Evolutionary conservation across 2,888 invertebrate genomes (phyloP).

Genomic region (Oxystoma pomonae): DNA sequence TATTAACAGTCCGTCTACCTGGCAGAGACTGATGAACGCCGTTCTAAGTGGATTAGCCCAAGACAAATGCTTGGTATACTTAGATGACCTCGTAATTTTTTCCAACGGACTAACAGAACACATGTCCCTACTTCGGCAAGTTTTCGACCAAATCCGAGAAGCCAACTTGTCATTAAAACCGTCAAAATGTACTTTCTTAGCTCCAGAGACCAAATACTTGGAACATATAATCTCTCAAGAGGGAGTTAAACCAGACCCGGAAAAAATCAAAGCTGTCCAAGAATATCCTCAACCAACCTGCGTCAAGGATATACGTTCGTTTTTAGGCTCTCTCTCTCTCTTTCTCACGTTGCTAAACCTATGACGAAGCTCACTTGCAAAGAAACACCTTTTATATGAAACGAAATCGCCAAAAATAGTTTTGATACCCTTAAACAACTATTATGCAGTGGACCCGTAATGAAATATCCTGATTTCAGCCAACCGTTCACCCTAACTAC

Average conservation of each 20-base stretch:
- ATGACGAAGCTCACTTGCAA: too few species aligned
- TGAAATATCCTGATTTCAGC: too few species aligned
- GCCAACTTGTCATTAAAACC: constrained; percentile 25
- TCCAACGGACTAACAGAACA: constrained; percentile 17
- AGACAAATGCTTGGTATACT: constrained; percentile 25
- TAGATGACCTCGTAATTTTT: constrained; percentile 24
- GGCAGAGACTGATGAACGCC: constrained; percentile 33
- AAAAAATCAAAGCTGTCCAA: constrained; percentile 13
- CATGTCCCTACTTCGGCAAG: constrained; percentile 13
- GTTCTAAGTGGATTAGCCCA: constrained; percentile 28
- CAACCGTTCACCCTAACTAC: too few species aligned
- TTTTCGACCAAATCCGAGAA: constrained; percentile 21
- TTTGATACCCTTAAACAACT: too few species aligned
- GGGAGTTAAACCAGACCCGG: constrained; percentile 20
- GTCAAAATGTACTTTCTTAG: constrained; percentile 27
- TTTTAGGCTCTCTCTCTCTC: too few species aligned
- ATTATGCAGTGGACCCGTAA: too few species aligned
- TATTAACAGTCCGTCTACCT: constrained; percentile 32
- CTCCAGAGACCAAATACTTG: constrained; percentile 16
- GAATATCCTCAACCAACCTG: constrained; percentile 17
- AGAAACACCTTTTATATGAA: too few species aligned
- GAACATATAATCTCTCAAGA: constrained; percentile 16
- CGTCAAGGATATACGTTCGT: too few species aligned
- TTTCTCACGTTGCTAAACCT: too few species aligned
- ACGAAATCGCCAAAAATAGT: too few species aligned